phyloP scores from a whole-genome alignment of 2,888 invertebrate species.

The Colletes collaris region DNA sequence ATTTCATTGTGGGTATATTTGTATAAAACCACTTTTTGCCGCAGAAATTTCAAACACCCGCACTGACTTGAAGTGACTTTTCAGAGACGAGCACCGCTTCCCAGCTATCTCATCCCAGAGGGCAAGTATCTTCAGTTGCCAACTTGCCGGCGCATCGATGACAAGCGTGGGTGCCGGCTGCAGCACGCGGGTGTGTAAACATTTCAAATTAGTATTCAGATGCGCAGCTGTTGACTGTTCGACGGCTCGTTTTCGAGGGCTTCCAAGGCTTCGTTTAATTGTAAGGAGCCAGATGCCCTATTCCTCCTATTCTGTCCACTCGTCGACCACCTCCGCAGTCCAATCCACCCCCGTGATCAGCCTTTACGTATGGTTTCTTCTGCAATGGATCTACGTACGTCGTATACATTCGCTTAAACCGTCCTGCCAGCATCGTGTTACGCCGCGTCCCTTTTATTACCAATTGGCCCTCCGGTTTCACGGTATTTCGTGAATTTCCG shows the following conservation, averaged over 20 bases:
- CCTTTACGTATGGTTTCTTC: slow-evolving; percentile 77
- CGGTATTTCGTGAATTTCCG: slow-evolving; percentile 31
- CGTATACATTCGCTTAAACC: slow-evolving; percentile 11
- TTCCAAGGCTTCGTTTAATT: slow-evolving; percentile 83
- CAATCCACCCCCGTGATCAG: slow-evolving; percentile 57
- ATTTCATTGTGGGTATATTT: too few relatives aligned
- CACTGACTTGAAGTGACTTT: slow-evolving; percentile 4
- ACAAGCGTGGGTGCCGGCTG: slow-evolving; percentile 63
- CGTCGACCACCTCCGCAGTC: slow-evolving; percentile 54
- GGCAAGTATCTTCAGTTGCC: slow-evolving; percentile 52
- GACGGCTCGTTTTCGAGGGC: slow-evolving; percentile 78
- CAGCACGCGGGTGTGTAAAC: slow-evolving; percentile 79
- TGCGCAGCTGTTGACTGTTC: slow-evolving; percentile 81
- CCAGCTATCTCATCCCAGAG: slow-evolving; percentile 9
- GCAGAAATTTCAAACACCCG: not conserved
- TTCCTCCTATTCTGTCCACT: slow-evolving; percentile 56
- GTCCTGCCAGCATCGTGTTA: slow-evolving; percentile 36
- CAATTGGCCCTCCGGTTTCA: slow-evolving; percentile 34
- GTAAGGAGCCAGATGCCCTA: slow-evolving; percentile 81
- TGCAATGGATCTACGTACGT: slow-evolving; percentile 69
- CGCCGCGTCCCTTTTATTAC: slow-evolving; percentile 16
- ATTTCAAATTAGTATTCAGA: slow-evolving; percentile 82
- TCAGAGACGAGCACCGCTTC: not conserved
- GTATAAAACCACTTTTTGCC: too few relatives aligned
- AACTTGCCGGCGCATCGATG: slow-evolving; percentile 23